A percentile compares a stretch with the other conserved stretches of the same genome.
Evolutionary conservation across 2,888 invertebrate species (phyloP).

Genomic region (Oxytorus armatus): DNA sequence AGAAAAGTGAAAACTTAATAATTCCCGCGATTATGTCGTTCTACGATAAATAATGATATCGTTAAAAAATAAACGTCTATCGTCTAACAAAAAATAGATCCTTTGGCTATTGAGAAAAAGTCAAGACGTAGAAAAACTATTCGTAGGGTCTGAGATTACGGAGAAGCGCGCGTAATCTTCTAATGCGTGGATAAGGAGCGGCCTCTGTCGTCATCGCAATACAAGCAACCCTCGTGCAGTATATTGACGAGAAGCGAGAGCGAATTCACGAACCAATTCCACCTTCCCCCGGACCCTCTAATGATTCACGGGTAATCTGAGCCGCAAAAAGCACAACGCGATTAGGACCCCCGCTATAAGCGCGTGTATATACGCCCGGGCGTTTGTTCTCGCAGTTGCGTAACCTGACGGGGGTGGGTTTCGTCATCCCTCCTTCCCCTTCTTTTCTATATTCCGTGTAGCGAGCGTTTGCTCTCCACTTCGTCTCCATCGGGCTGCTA

Average conservation of each 20-base stretch:
- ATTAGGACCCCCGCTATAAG: slow-evolving; percentile 76
- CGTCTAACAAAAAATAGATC: slow-evolving; percentile 55
- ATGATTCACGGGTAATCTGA: slow-evolving; percentile 84
- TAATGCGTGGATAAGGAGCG: slow-evolving; percentile 82
- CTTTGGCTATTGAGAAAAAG: slow-evolving; percentile 38
- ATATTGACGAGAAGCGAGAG: slow-evolving; percentile 39
- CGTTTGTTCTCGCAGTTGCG: slow-evolving; percentile 57
- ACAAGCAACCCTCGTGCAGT: slow-evolving; percentile 36
- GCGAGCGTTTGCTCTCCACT: no score
- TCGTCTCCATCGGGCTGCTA: no score
- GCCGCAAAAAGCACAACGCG: slow-evolving; percentile 84
- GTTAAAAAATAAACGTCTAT: not conserved
- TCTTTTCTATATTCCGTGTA: slow-evolving; percentile 19
- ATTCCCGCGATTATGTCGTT: not conserved
- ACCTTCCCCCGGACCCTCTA: slow-evolving; percentile 67
- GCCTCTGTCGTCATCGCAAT: slow-evolving; percentile 65
- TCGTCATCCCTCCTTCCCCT: slow-evolving; percentile 17
- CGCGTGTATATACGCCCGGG: slow-evolving; percentile 45
- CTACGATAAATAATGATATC: not conserved
- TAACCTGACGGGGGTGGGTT: slow-evolving; percentile 47
- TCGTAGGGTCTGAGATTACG: slow-evolving; percentile 56
- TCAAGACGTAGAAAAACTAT: slow-evolving; percentile 50
- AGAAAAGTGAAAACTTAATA: not conserved
- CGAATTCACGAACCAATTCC: slow-evolving; percentile 42
- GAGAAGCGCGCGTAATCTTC: slow-evolving; percentile 76